Base-by-base conservation (phyloP, 2,113 vertebrate genomes). In the Megaleporinus macrocephalus region DNA sequence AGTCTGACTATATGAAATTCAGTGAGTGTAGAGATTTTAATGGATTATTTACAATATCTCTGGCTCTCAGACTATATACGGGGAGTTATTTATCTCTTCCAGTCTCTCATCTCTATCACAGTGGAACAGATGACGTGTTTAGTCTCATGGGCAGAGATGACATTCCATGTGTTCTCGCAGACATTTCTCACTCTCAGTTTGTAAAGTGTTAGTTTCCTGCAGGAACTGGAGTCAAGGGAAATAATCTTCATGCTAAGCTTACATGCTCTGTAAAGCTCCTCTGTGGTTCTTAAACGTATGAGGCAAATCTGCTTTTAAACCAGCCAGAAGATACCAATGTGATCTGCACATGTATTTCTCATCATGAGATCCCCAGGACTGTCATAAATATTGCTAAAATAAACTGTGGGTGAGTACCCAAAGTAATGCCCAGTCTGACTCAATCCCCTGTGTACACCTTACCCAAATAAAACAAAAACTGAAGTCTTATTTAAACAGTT, bases 81-180 rank as follows among this genome's bases (percentile, higher is more conserved):
- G 12, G 29, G n/a, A n/a, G 18, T 24, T 59, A 22, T 24, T 59
- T n/a, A 20, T 11, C 16, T n/a, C n/a, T 26, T 9, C 57, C 22
- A 61, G 57, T 61, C 14, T 61, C 29, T 41, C 36, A 26, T 44
- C 53, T 14, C 66, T 70, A 0, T 22, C 13, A 2, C 9, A 74
- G 57, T 5, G 26, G 53, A 73, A 47, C 76, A 74, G 9, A n/a
- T 80, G 78, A 80, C 71, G 65, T 62, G n/a, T 76, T 70, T 84
- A 41, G 70, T 72, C 62, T 57, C 33, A 76, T 30, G 49, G 15
- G 33, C 24, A 41, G 68, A 76, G 73, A 76, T 72, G 78, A 73
- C 78, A 73, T 72, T 80, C 22, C 68, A 76, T 81, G 53, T 65
- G 24, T 14, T 12, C 44, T 76, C 10, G 15, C 26, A 41, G 4